Evolutionary conservation across 2,113 vertebrate genomes (phyloP).

Genomic region (Sturnus vulgaris): DNA sequence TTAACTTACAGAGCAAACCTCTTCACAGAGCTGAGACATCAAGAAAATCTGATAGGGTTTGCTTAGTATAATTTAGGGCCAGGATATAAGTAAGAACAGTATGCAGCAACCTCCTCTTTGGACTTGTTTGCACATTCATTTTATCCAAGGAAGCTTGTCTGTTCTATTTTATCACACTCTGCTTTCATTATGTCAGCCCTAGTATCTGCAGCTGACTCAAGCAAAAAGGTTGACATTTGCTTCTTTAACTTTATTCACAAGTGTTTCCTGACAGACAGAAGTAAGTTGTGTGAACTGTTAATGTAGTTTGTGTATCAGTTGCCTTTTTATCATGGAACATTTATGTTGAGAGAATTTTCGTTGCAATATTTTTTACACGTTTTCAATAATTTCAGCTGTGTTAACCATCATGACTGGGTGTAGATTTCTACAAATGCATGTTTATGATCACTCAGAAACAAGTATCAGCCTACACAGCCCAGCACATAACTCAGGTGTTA

Average conservation of each 20-base stretch:
- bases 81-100: not conserved
- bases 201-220: not conserved
- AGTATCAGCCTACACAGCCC: not conserved
- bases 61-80: not conserved
- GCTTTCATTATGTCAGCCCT: not conserved
- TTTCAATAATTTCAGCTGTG: not conserved
- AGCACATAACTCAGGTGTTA: not conserved
- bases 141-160: not conserved
- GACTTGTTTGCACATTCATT: not conserved
- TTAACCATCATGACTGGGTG: not conserved
- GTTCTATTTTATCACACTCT: not conserved
- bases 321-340: not conserved
- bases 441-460: not conserved
- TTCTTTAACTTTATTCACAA: slow-evolving; percentile 2
- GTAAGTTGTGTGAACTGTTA: not conserved
- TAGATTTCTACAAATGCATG: not conserved
- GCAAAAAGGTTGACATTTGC: not conserved
- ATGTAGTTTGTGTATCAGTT: not conserved
- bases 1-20: not conserved
- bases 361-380: not conserved
- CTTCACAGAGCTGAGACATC: not conserved
- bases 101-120: not conserved
- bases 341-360: not conserved
- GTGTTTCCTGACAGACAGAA: not conserved
- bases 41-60: not conserved